Percentiles rank a stretch among this genome's conserved stretches.
phyloP scores from a whole-genome alignment of 2,113 vertebrate genomes.

The Ailuropoda melanoleuca region DNA sequence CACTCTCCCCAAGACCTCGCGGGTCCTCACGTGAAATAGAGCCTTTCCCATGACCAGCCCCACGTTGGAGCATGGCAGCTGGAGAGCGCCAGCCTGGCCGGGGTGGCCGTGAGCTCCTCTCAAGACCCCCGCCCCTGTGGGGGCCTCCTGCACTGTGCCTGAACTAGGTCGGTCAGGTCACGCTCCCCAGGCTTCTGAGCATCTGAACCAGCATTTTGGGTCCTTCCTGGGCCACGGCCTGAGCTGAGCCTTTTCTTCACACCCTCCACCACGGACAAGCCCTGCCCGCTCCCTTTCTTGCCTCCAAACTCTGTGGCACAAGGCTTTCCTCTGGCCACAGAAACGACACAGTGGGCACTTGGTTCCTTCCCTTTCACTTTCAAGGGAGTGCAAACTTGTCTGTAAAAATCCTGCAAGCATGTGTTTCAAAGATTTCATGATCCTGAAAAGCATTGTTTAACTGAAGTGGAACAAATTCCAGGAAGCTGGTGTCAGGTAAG shows the following conservation, averaged over 20 bases:
- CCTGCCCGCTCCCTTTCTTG: rapidly evolving
- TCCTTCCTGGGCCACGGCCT: rapidly evolving
- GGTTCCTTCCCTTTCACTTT: not conserved
- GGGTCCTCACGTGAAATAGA: rapidly evolving
- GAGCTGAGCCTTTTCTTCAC: not conserved
- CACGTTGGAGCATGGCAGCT: no score
- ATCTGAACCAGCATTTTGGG: rapidly evolving
- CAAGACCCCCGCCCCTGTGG: rapidly evolving
- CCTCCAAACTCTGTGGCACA: no score
- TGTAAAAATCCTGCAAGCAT: not conserved
- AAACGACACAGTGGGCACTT: no score
- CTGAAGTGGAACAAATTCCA: not conserved
- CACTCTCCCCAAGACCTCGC: rapidly evolving
- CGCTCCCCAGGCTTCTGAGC: rapidly evolving
- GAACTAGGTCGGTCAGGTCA: rapidly evolving
- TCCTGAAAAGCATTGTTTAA: not conserved
- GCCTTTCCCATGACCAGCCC: rapidly evolving
- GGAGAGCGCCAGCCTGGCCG: rapidly evolving
- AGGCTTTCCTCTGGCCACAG: not conserved
- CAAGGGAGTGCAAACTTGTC: not conserved
- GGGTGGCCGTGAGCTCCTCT: rapidly evolving
- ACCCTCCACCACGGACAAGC: not conserved
- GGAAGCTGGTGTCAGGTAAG: rapidly evolving
- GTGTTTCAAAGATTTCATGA: not conserved
- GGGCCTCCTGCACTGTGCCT: rapidly evolving